Percentiles rank a stretch among this genome's conserved stretches.
Conservation (phyloP, 2,113 vertebrate genomes). For the Taurulus bubalis region DNA sequence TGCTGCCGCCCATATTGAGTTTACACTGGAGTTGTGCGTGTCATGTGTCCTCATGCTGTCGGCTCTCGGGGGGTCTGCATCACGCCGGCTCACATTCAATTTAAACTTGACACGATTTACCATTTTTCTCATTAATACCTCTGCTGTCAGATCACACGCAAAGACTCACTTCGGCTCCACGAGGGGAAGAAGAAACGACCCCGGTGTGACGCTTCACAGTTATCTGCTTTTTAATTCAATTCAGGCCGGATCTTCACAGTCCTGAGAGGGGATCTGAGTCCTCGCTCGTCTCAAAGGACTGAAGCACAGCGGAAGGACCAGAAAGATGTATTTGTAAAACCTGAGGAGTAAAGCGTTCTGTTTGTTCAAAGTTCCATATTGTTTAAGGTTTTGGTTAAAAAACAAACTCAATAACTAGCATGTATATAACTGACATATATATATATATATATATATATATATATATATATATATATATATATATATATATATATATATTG, state of each 20-base stretch:
- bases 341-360: background rate
- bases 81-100: conserved; percentile 24
- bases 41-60: conserved; percentile 11
- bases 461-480: background rate
- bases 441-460: background rate
- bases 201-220: background rate
- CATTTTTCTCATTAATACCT: conserved; percentile 45
- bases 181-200: background rate
- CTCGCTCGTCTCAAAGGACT: background rate
- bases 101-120: conserved; percentile 33
- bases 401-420: background rate
- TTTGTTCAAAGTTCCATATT: background rate
- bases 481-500: background rate
- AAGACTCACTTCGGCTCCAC: background rate
- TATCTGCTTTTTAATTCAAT: conserved; percentile 33
- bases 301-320: background rate
- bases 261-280: background rate
- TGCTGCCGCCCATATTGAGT: conserved; percentile 35
- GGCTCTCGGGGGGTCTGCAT: conserved; percentile 14
- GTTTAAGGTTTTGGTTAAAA: background rate
- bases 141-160: conserved; percentile 7
- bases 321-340: background rate
- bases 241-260: background rate
- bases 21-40: conserved; percentile 6
- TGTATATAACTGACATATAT: background rate